Evolutionary conservation across 1,140 invertebrate genomes (phyloP), one percentile per base, ranked within the genome.

Genomic region (Pogonus chalceus): DNA sequence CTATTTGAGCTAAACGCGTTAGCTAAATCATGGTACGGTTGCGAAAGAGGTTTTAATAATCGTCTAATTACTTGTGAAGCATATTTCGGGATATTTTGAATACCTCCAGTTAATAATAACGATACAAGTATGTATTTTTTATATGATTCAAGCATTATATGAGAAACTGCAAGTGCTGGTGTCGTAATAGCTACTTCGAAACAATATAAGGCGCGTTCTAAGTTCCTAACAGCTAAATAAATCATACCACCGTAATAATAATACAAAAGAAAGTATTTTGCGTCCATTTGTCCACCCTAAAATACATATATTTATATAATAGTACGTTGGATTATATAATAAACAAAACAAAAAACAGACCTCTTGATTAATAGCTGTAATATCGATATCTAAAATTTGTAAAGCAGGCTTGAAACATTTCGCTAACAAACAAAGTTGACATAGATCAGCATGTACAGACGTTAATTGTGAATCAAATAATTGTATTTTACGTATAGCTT

Each of bases 191-290:
- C 91, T 43, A 95, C 90, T 82, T 97, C 93, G 74, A 92, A 95
- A 69, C 93, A 96, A 69, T 94, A 96, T 35, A 96, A 73, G 20
- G 94, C 91, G 65, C 90, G 78, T 52, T 93, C 88, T 67, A 88
- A 95, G 65, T 96, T 91, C 67, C 96, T 96, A 47, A 96, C 69
- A 18, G 88, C 89, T 51, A 91, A 83, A 65, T 95, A 96, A 60
- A 96, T 94, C 88, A 97, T 94, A 49, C 94, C 95, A 47, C 93
- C 94, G 72, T 98, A 98, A 70, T 98, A 98, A 68, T 92, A 97
- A 69, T 95, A 98, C 0, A 93, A 74, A 35, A 98, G 75, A 68
- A 96, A 96, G 71, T 92, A 86, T 76, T 94, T 93, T 1, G 89
- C 82, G 69, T 96, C 91, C 77, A 90, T 92, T 57, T 84, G 82